A percentile compares a stretch with the other conserved stretches of the same genome.
These are phyloP conservation scores for Lasioglossum marginatum DNA, from an alignment of 2,888 invertebrate species.

Conservation along the genomic window DNA sequence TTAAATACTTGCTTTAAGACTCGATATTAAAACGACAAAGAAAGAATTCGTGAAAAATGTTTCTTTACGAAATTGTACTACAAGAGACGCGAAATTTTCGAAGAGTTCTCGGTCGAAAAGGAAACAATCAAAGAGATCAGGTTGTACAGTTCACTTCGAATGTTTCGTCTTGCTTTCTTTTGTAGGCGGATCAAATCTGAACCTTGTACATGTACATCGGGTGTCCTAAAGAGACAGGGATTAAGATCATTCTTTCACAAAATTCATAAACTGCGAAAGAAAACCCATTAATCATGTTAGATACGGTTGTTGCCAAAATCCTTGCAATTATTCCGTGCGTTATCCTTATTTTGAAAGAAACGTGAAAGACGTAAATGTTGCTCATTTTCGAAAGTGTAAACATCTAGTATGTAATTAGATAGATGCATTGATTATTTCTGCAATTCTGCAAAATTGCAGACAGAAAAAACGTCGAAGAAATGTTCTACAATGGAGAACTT, in stretches of 20 bases:
- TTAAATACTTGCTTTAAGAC: background rate
- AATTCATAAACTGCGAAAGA: slow-evolving; percentile 1
- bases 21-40: background rate
- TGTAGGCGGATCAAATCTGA: slow-evolving; percentile 31
- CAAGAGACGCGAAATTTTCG: background rate
- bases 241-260: slow-evolving; percentile 7
- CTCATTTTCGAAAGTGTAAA: slow-evolving; percentile 16
- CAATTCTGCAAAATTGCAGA: background rate
- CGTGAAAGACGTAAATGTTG: slow-evolving; percentile 36
- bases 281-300: slow-evolving; percentile 13
- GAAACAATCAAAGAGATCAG: slow-evolving; percentile 31
- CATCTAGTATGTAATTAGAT: background rate
- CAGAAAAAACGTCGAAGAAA: background rate
- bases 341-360: slow-evolving; percentile 18
- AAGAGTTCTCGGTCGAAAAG: background rate
- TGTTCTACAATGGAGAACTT: background rate
- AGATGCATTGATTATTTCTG: background rate
- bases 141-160: slow-evolving; percentile 35
- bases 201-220: slow-evolving; percentile 17
- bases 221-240: slow-evolving; percentile 13
- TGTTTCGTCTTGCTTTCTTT: slow-evolving; percentile 32
- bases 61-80: background rate
- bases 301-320: slow-evolving; percentile 14
- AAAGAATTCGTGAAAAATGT: background rate
- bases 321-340: slow-evolving; percentile 9